phyloP scores from a whole-genome alignment of 1,140 invertebrate genomes.

The Hylaeus anthracinus region DNA sequence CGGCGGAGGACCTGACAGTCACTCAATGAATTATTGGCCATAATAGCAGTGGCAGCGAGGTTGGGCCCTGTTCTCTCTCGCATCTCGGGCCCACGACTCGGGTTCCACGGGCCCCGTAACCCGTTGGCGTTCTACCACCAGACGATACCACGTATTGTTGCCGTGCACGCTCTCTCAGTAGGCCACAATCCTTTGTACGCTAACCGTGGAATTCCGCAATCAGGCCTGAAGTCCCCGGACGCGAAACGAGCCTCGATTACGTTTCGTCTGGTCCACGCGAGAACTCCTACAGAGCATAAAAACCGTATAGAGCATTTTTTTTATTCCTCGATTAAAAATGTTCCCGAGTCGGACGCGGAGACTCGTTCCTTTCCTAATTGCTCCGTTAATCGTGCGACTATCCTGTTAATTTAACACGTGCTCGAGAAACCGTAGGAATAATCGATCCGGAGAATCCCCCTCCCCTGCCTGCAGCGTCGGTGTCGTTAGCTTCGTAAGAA shows the following conservation, averaged over 20 bases:
- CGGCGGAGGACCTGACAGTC: constrained; percentile 73
- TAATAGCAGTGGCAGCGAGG: constrained; percentile 78
- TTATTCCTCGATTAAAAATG: no score
- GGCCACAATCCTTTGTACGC: constrained; percentile 32
- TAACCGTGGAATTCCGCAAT: constrained; percentile 12
- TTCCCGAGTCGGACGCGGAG: no score
- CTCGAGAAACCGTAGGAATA: no score
- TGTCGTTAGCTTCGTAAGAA: no score
- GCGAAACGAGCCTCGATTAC: constrained; percentile 20
- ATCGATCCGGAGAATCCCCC: no score
- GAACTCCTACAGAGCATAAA: no score
- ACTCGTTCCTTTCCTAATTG: no score
- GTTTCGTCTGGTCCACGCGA: no score
- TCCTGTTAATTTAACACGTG: no score
- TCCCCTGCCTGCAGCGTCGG: no score
- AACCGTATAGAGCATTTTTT: no score
- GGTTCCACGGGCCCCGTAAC: constrained; percentile 58
- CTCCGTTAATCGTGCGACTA: no score
- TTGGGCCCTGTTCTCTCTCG: constrained; percentile 54
- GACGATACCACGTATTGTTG: constrained; percentile 61
- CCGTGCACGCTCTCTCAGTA: constrained; percentile 55
- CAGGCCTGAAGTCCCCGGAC: constrained; percentile 1
- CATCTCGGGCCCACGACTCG: constrained; percentile 68
- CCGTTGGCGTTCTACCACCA: constrained; percentile 59
- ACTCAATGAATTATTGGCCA: constrained; percentile 80